Conservation (phyloP, 1,140 invertebrate genomes). For the Adoxophyes honmai region DNA sequence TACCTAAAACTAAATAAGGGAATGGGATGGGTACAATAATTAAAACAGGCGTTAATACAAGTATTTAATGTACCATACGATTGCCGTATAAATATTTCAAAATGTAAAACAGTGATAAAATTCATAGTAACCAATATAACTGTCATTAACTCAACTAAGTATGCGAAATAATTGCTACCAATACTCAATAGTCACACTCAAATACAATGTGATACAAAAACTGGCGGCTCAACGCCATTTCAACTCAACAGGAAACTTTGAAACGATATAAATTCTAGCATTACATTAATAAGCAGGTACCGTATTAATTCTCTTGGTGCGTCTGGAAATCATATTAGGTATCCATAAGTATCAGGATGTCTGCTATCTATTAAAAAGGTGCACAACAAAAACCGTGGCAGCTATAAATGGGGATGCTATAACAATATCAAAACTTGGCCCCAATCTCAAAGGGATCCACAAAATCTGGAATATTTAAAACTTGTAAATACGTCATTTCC, state of each 20-base stretch:
- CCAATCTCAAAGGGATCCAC: conserved; percentile 66
- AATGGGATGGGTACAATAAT: conserved; percentile 29
- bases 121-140: conserved; percentile 74
- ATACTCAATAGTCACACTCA: conserved; percentile 17
- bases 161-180: conserved; percentile 55
- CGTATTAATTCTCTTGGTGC: conserved; percentile 41
- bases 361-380: neutral
- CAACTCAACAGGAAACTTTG: conserved; percentile 28
- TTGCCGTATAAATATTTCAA: conserved; percentile 78
- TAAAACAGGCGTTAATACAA: conserved; percentile 65
- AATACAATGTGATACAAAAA: conserved; percentile 31
- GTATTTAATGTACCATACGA: conserved; percentile 76
- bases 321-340: conserved; percentile 19
- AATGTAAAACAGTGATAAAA: conserved; percentile 79
- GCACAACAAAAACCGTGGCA: conserved; percentile 20
- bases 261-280: conserved; percentile 35
- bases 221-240: too few relatives aligned
- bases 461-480: conserved; percentile 60
- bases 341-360: neutral
- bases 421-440: conserved; percentile 67
- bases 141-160: conserved; percentile 58
- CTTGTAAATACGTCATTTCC: conserved; percentile 44
- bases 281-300: conserved; percentile 60
- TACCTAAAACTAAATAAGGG: neutral
- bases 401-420: conserved; percentile 32